Conservation (phyloP, 2,113 vertebrate species). For the Protomyctophum bolini region DNA sequence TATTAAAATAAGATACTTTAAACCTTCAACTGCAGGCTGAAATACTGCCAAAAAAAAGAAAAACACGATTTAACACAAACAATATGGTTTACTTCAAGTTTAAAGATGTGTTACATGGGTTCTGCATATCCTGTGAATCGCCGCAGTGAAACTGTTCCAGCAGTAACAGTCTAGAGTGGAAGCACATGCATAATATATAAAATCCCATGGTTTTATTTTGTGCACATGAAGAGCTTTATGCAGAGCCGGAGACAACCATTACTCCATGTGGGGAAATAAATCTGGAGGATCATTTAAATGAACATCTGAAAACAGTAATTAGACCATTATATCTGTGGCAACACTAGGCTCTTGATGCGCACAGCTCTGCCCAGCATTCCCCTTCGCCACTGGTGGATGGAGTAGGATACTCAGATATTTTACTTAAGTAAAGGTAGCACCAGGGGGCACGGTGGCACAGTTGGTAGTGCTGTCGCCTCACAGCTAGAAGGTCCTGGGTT, state of each 20-base stretch:
- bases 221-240: conserved; percentile 11
- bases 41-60: neutral
- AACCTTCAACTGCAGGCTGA: neutral
- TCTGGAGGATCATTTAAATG: conserved; percentile 21
- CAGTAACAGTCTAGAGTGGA: conserved; percentile 22
- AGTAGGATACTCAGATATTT: too few relatives aligned
- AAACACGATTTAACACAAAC: neutral
- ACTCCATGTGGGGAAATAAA: conserved; percentile 34
- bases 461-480: too few relatives aligned
- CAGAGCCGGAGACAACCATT: neutral
- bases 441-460: too few relatives aligned
- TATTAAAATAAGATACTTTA: neutral
- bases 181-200: conserved; percentile 10
- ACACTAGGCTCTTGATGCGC: conserved; percentile 10
- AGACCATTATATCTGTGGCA: conserved; percentile 36
- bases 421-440: too few relatives aligned
- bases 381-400: neutral
- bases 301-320: conserved; percentile 45
- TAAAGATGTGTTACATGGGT: neutral
- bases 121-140: conserved; percentile 8
- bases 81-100: neutral
- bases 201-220: conserved; percentile 21
- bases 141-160: conserved; percentile 21
- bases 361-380: conserved; percentile 9
- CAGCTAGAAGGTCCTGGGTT: too few relatives aligned